Evolutionary conservation across 2,113 vertebrate genomes (phyloP).

Genomic region (Pangasianodon hypophthalmus): DNA sequence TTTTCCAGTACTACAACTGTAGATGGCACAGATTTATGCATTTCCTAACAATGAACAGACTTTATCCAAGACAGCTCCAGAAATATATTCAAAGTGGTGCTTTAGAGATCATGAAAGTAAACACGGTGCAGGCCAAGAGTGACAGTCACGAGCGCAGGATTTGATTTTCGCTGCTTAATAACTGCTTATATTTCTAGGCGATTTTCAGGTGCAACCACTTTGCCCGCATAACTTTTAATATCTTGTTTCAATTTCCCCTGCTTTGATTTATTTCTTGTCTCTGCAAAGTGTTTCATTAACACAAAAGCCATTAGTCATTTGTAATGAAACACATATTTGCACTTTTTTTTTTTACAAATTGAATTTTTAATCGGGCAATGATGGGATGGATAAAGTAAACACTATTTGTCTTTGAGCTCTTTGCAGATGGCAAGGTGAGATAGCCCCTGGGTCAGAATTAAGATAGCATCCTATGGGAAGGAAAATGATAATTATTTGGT

Average conservation of each 20-base stretch:
- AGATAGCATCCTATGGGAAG: not conserved
- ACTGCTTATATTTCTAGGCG: conserved; percentile 54
- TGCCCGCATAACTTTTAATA: conserved; percentile 77
- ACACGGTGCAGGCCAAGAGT: not conserved
- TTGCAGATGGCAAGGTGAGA: conserved; percentile 15
- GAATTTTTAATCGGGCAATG: conserved; percentile 62
- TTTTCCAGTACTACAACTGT: not conserved
- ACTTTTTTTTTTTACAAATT: conserved; percentile 60
- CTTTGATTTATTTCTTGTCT: conserved; percentile 77
- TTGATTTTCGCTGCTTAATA: not conserved
- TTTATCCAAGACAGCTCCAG: not conserved
- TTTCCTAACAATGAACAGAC: not conserved
- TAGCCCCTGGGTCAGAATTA: not conserved
- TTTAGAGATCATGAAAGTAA: not conserved
- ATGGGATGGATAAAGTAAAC: conserved; percentile 66
- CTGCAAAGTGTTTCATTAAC: conserved; percentile 77
- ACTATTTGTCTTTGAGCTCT: conserved; percentile 58
- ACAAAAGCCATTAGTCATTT: conserved; percentile 75
- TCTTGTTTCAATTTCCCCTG: conserved; percentile 66
- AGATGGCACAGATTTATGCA: not conserved
- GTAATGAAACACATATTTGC: conserved; percentile 70
- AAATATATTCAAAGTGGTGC: not conserved
- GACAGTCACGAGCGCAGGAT: not conserved
- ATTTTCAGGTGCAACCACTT: conserved; percentile 68
- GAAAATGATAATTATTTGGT: not conserved